Conservation (phyloP, 2,113 vertebrate genomes). For the Eubucco bourcierii region DNA sequence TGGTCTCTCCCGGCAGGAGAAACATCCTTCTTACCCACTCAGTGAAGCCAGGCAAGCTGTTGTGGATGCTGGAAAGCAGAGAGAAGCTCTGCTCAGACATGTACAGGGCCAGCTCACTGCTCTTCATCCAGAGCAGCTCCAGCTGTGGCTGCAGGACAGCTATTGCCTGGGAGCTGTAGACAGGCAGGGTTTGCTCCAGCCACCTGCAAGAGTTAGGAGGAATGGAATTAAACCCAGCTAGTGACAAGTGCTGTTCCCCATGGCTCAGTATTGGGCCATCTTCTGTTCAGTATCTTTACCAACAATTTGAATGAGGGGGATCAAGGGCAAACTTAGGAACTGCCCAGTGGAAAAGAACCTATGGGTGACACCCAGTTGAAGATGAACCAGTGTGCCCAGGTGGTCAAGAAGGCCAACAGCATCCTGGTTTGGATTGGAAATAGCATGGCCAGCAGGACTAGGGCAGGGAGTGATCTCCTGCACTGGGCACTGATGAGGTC, state of each 20-base stretch:
- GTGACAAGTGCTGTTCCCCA: neutral
- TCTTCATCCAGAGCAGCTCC: slow-evolving; percentile 74
- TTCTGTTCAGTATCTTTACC: neutral
- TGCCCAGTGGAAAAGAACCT: neutral
- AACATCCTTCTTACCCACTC: slow-evolving; percentile 80
- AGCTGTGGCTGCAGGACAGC: slow-evolving; percentile 71
- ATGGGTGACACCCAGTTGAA: neutral
- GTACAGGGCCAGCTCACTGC: slow-evolving; percentile 35
- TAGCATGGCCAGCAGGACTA: neutral
- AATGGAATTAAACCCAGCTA: neutral
- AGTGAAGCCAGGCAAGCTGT: slow-evolving; percentile 69
- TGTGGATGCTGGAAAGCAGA: slow-evolving; percentile 73
- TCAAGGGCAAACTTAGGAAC: neutral
- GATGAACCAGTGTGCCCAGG: neutral
- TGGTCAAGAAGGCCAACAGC: neutral
- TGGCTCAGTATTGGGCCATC: neutral
- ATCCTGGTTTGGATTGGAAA: neutral
- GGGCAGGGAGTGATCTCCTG: neutral
- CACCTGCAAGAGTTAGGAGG: slow-evolving; percentile 74
- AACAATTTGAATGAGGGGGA: neutral
- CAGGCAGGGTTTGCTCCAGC: slow-evolving; percentile 79
- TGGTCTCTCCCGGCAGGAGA: neutral
- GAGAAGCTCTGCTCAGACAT: slow-evolving; percentile 69
- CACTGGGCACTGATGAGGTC: neutral
- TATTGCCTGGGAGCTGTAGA: slow-evolving; percentile 75